Evolutionary conservation across 1,140 invertebrate genomes (phyloP), one percentile per base, ranked within the genome.

Genomic region (Hyphantria cunea): DNA sequence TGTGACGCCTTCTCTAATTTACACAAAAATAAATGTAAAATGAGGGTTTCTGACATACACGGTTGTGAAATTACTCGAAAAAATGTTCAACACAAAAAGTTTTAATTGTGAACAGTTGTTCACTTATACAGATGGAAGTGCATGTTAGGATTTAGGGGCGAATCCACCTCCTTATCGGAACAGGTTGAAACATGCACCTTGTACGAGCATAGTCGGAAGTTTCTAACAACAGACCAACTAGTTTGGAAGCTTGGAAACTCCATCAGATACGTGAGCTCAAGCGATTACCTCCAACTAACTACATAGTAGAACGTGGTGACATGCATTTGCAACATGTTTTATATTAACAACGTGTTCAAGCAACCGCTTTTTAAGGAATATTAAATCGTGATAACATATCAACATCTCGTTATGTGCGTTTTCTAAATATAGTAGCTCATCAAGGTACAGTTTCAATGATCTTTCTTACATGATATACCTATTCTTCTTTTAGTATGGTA

Each of bases 231-330:
- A 86, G 74, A 65, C 70, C 76, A 89, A 87, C 84, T 89, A 86
- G 86, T 89, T 89, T 85, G 76, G 82, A 84, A 89, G 82, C 83
- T 87, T 74, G 70, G 77, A 84, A 88, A 89, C 84, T 89, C 81
- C 72, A 87, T 89, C 84, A 89, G 84, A 82, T 84, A 89, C 84
- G 84, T 87, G 86, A 80, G 81, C 73, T 67, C 74, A 73, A 82
- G 76, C 82, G 86, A 87, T 89, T 89, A 89, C 78, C 76, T 80
- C 68, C 64, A 84, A 76, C 74, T 67, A 76, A 64, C 55, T 58
- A 58, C 68, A 64, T 63, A 66, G 25, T 60, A 62, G 49, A 45
- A 56, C 59, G 63, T 51, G 73, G 72, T 79, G 76, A 82, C 77
- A 77, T 74, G 69, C 73, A 76, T 68, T 60, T 61, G 60, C 55